Evolutionary conservation across 2,888 invertebrate genomes (phyloP).

Genomic region (Stomorhina lunata): DNA sequence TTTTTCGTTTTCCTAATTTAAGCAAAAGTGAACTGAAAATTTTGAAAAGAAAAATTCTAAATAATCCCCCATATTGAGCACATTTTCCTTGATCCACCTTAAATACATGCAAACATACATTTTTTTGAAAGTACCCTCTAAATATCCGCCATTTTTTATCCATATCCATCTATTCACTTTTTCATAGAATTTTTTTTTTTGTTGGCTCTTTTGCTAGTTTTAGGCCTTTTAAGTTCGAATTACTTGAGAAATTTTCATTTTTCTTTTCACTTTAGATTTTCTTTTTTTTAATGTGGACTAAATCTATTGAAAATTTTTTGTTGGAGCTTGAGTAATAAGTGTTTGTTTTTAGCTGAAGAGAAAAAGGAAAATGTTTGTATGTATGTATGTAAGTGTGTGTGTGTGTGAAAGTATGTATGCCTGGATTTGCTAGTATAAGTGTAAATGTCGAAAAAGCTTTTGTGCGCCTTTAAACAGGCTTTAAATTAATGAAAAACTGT

Average conservation of each 20-base stretch:
- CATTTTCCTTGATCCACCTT: conserved; percentile 30
- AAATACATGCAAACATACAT: no score
- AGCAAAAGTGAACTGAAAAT: no score
- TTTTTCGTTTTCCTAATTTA: no score
- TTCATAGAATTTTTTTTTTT: conserved; percentile 14
- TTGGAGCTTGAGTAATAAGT: conserved; percentile 19
- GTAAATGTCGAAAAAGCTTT: conserved; percentile 28
- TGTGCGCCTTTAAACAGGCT: no score
- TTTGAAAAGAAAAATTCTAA: not conserved
- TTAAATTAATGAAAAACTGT: no score
- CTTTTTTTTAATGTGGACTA: not conserved
- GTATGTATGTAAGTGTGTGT: not conserved
- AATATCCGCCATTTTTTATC: conserved; percentile 46
- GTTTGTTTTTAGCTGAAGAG: conserved; percentile 15
- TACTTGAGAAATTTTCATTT: conserved; percentile 49
- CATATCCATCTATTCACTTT: no score
- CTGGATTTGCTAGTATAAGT: not conserved
- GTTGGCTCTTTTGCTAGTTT: conserved; percentile 53
- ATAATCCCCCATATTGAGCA: conserved; percentile 38
- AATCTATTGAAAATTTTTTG: not conserved
- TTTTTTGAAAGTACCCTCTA: conserved; percentile 38
- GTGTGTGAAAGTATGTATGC: not conserved
- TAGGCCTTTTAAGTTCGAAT: conserved; percentile 56
- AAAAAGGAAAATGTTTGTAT: not conserved
- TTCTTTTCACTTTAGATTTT: not conserved